Base-by-base conservation (phyloP, 37 sponge, comb jelly and placozoan genomes). In the Sycon ciliatum region DNA sequence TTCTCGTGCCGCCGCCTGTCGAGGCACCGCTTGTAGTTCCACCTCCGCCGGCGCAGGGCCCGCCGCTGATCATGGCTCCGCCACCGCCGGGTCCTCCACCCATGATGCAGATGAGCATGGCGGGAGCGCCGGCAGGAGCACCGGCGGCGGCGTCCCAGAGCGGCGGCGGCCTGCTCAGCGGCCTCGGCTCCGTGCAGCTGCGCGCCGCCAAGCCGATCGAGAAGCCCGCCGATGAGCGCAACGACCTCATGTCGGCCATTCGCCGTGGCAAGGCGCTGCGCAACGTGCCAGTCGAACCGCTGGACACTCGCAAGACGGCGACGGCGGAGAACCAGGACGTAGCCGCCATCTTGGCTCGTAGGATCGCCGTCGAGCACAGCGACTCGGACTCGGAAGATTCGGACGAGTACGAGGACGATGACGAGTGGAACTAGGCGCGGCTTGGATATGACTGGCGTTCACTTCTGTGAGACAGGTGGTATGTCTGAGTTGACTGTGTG, bases 321-420 rank as follows among this genome's bases (percentile, higher is more conserved):
- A 81, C 78, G 33, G 67, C 31, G 22, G 66, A 38, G 20, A 87
- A 81, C 4, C 78, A 28, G 46, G 92, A 84, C 63, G 92, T 91
- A n/a, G 92, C 92, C 6, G 83, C 92, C 54, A 91, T 91, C 34
- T 75, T 91, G 30, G 78, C 84, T 16, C 79, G 92, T 4, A 72
- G 92, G 65, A 86, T 91, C 42, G 87, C 85, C 3, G 62, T 91
- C 2, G 87, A 91, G 60, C 26, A 80, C 34, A 78, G 79, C 56
- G 92, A 91, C 65, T 70, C 87, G 1, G 87, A 83, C 29, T 42
- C 69, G 26, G 91, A 82, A 20, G 16, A 27, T 32, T 81, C 62
- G 24, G 79, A 57, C 3, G 81, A 78, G 3, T 65, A 37, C 22
- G 77, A 69, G 55, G 76, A 72, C 32, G 63, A 60, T 60, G 63